Conservation (phyloP, 2,888 invertebrate genomes). For the Pheosia gnoma region DNA sequence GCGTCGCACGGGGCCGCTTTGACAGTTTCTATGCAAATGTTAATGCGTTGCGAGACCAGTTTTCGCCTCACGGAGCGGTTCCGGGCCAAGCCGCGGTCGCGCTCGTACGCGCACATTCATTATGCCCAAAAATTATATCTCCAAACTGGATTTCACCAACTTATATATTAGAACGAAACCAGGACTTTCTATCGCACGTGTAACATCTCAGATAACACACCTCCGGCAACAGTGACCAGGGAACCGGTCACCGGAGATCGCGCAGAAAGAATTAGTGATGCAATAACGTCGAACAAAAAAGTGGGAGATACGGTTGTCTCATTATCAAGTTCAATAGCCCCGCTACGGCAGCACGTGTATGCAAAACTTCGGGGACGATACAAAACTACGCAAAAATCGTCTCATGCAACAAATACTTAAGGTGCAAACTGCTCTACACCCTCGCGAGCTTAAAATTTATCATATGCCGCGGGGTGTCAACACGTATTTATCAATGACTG, state of each 20-base stretch:
- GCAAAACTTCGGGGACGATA: slow-evolving; percentile 68
- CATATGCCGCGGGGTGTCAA: slow-evolving; percentile 71
- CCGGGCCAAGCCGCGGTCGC: slow-evolving; percentile 73
- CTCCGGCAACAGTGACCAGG: slow-evolving; percentile 33
- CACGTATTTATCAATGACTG: slow-evolving; percentile 78
- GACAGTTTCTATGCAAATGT: slow-evolving; percentile 84
- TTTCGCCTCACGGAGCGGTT: slow-evolving; percentile 72
- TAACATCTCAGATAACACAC: slow-evolving; percentile 48
- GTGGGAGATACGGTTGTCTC: slow-evolving; percentile 71
- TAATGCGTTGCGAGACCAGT: slow-evolving; percentile 79
- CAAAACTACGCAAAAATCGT: slow-evolving; percentile 67
- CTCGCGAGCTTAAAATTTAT: slow-evolving; percentile 64
- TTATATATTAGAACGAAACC: slow-evolving; percentile 14
- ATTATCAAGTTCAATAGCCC: slow-evolving; percentile 84
- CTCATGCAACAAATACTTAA: slow-evolving; percentile 64
- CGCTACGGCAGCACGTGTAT: slow-evolving; percentile 80
- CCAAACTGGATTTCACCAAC: slow-evolving; percentile 64
- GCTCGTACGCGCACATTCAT: slow-evolving; percentile 71
- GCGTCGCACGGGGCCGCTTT: slow-evolving; percentile 65
- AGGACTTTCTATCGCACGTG: slow-evolving; percentile 34
- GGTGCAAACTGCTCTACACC: slow-evolving; percentile 68
- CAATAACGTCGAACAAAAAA: slow-evolving; percentile 70
- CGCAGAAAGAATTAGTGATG: slow-evolving; percentile 70
- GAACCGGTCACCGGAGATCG: slow-evolving; percentile 45
- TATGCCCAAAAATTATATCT: slow-evolving; percentile 54